Base-by-base conservation (phyloP, 1,140 invertebrate species). In the Zaprionus inermis region DNA sequence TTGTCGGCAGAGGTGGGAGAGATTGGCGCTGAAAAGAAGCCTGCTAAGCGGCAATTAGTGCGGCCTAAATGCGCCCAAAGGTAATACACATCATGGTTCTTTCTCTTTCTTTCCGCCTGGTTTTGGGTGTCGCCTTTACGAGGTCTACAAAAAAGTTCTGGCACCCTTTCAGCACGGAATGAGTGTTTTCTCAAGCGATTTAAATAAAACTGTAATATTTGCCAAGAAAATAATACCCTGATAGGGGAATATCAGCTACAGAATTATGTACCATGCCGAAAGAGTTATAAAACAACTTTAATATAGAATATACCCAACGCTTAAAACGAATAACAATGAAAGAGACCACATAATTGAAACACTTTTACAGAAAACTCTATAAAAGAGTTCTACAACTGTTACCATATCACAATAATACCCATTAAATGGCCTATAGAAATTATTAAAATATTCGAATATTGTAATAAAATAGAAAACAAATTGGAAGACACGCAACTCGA, bases 381-480 rank as follows among this genome's bases (percentile, higher is more conserved):
- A 9, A 44, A 16, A 38, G 14, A 44, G 6, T 16, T 44, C n/a
- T 16, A 3, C 16, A 44, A 16, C 7, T 9, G 38, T 44, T 10
- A 3, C n/a, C 38, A 16, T 41, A 41, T 41, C 38, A 38, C 36
- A n/a, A 38, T 38, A 7, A 38, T 5, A 38, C 14, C 14, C 36
- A 41, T 0, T n/a, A 44, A 44, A 44, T 44, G 38, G n/a, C 16
- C 38, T 41, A 10, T 44, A 16, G 38, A 44, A 44, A 44, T 16
- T 30, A 28, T 46, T 49, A 22, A 12, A 67, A 60, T 36, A 54
- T 76, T 76, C 70, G 72, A 76, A 76, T 73, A 66, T 46, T 55
- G 57, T 88, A 89, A 80, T 89, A 80, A 89, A 88, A 70, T 80
- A 89, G 72, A 83, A 89, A 80, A 72, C 77, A 84, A 84, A 84